phyloP scores from a whole-genome alignment of 2,113 vertebrate genomes.

The Oenanthe oenanthe region DNA sequence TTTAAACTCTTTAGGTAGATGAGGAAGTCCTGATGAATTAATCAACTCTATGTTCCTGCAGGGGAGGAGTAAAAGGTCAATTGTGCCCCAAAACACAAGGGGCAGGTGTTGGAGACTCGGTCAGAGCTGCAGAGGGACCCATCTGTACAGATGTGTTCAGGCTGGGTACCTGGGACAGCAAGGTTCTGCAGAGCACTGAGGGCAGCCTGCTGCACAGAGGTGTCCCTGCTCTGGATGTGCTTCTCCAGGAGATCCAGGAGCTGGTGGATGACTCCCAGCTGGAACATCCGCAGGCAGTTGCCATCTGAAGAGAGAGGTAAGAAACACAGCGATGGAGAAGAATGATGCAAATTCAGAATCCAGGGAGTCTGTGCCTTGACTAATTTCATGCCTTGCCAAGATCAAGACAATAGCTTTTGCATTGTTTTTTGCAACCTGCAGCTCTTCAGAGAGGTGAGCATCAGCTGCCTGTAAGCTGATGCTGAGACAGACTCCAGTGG shows the following conservation, averaged over 20 bases:
- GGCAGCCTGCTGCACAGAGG: conserved; percentile 86
- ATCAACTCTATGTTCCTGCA: neutral
- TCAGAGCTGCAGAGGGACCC: neutral
- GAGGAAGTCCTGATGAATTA: neutral
- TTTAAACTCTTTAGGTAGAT: neutral
- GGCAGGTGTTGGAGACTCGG: neutral
- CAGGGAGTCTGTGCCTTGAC: neutral
- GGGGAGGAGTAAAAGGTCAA: fast-evolving
- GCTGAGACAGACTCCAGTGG: neutral
- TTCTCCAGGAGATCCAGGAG: conserved; percentile 85
- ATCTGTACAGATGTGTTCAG: neutral
- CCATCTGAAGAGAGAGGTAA: conserved; percentile 73
- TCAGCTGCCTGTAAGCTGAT: neutral
- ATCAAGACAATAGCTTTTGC: neutral
- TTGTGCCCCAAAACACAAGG: neutral
- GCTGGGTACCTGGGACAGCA: conserved; percentile 80
- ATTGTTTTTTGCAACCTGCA: neutral
- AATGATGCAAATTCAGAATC: neutral
- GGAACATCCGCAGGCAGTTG: conserved; percentile 86
- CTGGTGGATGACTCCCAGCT: conserved; percentile 83
- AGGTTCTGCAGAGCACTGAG: conserved; percentile 87
- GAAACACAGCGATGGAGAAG: neutral
- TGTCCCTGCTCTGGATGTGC: conserved; percentile 78
- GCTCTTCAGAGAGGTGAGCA: neutral
- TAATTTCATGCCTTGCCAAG: neutral